Evolutionary conservation across 2,888 invertebrate genomes (phyloP).

Genomic region (Linyphia triangularis): DNA sequence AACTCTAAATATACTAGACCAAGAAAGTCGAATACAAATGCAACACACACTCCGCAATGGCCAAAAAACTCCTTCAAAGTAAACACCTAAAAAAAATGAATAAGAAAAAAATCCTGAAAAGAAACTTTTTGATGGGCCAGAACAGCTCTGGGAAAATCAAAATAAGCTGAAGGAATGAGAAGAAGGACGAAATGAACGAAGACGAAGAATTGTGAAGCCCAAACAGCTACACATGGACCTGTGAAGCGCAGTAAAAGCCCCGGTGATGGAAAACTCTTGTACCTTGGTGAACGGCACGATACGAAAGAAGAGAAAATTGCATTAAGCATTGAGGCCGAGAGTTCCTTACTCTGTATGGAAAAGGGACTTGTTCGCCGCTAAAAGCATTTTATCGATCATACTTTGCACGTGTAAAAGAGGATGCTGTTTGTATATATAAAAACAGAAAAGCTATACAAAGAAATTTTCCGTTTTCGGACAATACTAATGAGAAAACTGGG

Average conservation of each 20-base stretch:
- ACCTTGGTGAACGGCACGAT: conserved; percentile 53
- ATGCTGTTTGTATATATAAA: conserved; percentile 19
- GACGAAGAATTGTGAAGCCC: background rate
- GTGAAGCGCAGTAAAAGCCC: conserved; percentile 48
- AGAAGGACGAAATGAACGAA: background rate
- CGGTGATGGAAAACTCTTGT: conserved; percentile 71
- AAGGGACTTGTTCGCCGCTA: conserved; percentile 54
- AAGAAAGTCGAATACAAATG: background rate
- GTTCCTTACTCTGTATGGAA: conserved; percentile 33
- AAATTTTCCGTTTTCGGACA: background rate
- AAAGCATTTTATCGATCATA: conserved; percentile 74
- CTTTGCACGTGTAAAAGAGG: conserved; percentile 46
- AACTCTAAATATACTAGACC: too few species aligned
- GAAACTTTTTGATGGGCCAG: background rate
- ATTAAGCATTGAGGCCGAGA: conserved; percentile 58
- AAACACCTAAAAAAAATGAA: background rate
- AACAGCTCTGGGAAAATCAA: background rate
- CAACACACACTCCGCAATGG: background rate
- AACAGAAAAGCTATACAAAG: background rate
- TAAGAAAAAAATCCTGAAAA: background rate
- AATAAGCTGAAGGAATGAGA: background rate
- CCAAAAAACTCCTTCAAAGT: background rate
- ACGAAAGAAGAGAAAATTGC: conserved; percentile 65
- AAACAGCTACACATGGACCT: background rate
- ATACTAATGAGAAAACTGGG: background rate